Percentiles rank a stretch among this genome's conserved stretches.
Conservation (phyloP, 1,140 invertebrate species). For the Oryctes rhinoceros region DNA sequence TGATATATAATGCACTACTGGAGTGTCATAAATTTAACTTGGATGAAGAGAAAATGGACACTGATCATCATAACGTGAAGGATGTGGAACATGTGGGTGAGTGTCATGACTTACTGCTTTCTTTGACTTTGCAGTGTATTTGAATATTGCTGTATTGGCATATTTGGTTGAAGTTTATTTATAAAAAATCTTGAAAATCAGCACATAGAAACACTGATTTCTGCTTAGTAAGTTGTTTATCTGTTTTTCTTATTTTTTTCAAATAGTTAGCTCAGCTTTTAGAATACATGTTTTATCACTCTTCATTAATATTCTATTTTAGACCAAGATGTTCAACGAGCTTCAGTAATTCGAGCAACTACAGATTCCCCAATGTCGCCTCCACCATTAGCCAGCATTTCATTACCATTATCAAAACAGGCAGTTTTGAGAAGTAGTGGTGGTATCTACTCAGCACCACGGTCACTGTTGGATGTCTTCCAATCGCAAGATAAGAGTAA, state of each 20-base stretch:
- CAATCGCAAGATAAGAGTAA: slow-evolving; percentile 66
- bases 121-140: not conserved
- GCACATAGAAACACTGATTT: no score
- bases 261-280: no score
- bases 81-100: slow-evolving; percentile 66
- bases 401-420: slow-evolving; percentile 52
- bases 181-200: no score
- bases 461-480: slow-evolving; percentile 73
- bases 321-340: slow-evolving; percentile 63
- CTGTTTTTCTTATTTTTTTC: no score
- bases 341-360: slow-evolving; percentile 77
- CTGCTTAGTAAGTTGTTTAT: no score
- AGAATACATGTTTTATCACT: no score
- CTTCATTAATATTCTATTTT: slow-evolving; percentile 47
- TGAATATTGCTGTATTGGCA: no score
- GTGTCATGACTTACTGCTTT: slow-evolving; percentile 62
- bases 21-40: slow-evolving; percentile 74
- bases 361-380: slow-evolving; percentile 61
- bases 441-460: slow-evolving; percentile 57
- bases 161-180: no score
- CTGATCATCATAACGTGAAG: slow-evolving; percentile 53
- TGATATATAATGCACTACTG: slow-evolving; percentile 83
- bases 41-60: slow-evolving; percentile 71
- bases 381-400: slow-evolving; percentile 43
- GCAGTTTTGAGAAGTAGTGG: slow-evolving; percentile 44